Base-by-base conservation (phyloP, 2,888 invertebrate genomes). In the Marronus borbonicus region DNA sequence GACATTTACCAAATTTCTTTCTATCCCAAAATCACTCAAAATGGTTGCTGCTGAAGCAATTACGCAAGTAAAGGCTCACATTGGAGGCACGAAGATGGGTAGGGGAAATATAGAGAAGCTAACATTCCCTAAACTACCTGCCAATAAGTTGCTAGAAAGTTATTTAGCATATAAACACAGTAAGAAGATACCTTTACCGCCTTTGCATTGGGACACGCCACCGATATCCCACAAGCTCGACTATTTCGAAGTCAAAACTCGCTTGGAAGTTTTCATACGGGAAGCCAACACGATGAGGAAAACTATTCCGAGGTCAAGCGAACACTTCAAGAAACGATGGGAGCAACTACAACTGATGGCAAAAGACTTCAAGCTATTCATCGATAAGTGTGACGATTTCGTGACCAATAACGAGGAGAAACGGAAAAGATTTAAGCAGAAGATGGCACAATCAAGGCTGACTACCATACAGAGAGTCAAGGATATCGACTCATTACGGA, bases 341-440 rank as follows among this genome's bases (percentile, higher is more conserved):
- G 17, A 55, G 2, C 14, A 20, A 17, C 14, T 74, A 10, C 24
- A 31, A 2, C 2, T 10, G 39, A 44, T 65, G 17, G 65, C 64
- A 14, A 17, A 50, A 8, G 20, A 8, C 1, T 39, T 78, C 17
- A 62, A 31, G 20, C 28, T 3, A 5, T 49, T 52, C 7, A 65
- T 78, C 20, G 36, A 50, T 12, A 14, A 50, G 20, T 74, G 39
- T 65, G 65, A 78, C 50, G 44, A 50, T 14, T 78, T 78, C 49
- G 44, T 78, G 4, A 24, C 20, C 7, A 39, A 52, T 24, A 78
- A 78, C 39, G 65, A 55, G 24, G 77, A 78, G 24, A 78, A 78
- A 39, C 65, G 77, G 17, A 14, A 28, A 3, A 64, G 77, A n/a
- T 74, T 65, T 10, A 44, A 5, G 17, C 24, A 39, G 55, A 72